Evolutionary conservation across 92 coral and sea anemone species (phyloP).

Genomic region (Epizoanthus stellaris): DNA sequence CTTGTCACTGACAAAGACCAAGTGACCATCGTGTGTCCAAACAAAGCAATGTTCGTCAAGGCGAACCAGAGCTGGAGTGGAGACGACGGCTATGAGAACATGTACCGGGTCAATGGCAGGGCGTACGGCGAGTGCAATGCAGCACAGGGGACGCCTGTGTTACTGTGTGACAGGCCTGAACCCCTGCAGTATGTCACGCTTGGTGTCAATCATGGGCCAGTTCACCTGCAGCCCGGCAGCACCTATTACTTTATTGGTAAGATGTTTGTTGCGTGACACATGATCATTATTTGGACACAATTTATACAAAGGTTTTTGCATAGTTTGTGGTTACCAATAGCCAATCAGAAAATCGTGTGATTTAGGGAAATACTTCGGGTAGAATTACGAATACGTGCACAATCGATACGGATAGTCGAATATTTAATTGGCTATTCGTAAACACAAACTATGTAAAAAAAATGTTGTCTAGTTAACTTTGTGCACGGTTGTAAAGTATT

Average conservation of each 20-base stretch:
- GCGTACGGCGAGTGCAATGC: conserved; percentile 22
- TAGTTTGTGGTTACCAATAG: no score
- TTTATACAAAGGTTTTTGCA: no score
- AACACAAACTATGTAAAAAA: no score
- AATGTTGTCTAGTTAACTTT: no score
- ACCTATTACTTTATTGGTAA: conserved; percentile 26
- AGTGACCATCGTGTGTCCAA: conserved; percentile 32
- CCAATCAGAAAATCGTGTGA: no score
- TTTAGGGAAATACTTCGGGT: no score
- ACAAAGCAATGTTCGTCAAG: conserved; percentile 22
- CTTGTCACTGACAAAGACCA: neutral
- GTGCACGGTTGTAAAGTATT: no score
- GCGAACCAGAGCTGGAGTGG: conserved; percentile 25
- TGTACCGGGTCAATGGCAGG: conserved; percentile 3
- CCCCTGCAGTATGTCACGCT: conserved; percentile 42
- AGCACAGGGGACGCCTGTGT: conserved; percentile 15
- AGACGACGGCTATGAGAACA: conserved; percentile 6
- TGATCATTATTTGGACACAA: neutral
- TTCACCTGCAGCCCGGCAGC: neutral
- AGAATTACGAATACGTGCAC: no score
- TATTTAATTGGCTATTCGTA: no score
- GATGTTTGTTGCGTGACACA: neutral
- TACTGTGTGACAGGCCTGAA: conserved; percentile 38
- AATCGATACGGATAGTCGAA: no score
- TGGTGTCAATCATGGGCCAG: neutral